Evolutionary conservation across 2,797 vertebrate species (phyloP), one percentile per base, ranked within the genome.

Genomic region (Poeciliopsis infans): DNA sequence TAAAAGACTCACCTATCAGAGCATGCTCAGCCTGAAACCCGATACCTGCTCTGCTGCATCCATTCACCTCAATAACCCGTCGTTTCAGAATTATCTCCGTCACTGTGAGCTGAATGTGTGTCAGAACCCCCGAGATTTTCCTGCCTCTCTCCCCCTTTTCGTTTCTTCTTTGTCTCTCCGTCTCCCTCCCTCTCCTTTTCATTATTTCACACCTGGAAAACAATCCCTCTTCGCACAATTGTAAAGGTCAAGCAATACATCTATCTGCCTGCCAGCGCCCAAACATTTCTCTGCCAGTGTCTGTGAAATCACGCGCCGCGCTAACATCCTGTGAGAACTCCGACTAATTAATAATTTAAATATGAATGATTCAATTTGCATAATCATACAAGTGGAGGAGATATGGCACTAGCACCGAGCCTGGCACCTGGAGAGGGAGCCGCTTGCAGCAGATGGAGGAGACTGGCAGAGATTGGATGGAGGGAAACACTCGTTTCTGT

Each of bases 161-260:
- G 1, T 23, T 76, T 5, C 81, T 46, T 76, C 39, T 66, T 11
- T 80, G 36, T 23, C 36, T 36, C 75, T 12, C 53, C 13, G 18
- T 49, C 16, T 4, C 49, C 43, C 39, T 15, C 18, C 1, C n/a
- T 28, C 7, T 49, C 33, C 10, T 74, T 79, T 75, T 81, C 61
- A 78, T 51, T 75, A 64, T 87, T 87, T 80, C 85, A 86, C 80
- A 79, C 83, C 81, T 85, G 74, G 75, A 87, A 90, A 90, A 88
- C 87, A 83, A 84, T 88, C 81, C 80, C 75, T 88, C 75, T 79
- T 88, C 84, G 81, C 55, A 76, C 59, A 28, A 23, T 69, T 25
- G 55, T 77, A 94, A 95, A 95, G 94, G 94, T 95, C 89, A 95
- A 90, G 87, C 83, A 80, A 83, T 86, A 79, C 90, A 85, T 87